Evolutionary conservation across 2,113 vertebrate species (phyloP), one percentile per base, ranked within the genome.

Genomic region (Plectropomus leopardus): DNA sequence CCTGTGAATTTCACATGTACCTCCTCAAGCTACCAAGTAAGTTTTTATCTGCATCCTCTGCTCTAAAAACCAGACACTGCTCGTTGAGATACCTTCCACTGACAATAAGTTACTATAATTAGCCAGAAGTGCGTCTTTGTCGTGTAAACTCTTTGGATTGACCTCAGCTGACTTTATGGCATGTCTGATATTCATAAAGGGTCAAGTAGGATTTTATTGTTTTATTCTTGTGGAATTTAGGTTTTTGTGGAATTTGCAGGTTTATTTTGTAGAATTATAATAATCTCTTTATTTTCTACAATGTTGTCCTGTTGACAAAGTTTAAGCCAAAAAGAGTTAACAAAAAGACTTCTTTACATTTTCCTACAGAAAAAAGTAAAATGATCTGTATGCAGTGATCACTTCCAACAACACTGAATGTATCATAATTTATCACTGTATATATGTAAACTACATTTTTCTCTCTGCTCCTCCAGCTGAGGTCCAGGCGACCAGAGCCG

Each of bases 401-500:
- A 28, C n/a, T 13, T 45, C 21, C 26, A 58, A 6, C 9, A 32
- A 14, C 32, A 34, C 24, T 54, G 17, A 28, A 9, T 48, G 48
- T 21, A 21, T 48, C 8, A 21, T 2, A n/a, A n/a, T n/a, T n/a
- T n/a, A n/a, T n/a, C n/a, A 1, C 58, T 23, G 30, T 16, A 13
- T 5, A 64, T 50, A 4, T 74, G 19, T 26, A 21, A n/a, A 16
- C 0, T 45, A 61, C 14, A 7, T 42, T 7, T 34, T 16, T 19
- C 2, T 50, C 40, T 80, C 3, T 83, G 42, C 50, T 15, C 16
- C 76, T 73, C 1, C 36, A 98, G 97, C 72, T 40, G 95, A 92
- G 23, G 84, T 97, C 65, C 97, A 97, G 92, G 94, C 94, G 0
- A 96, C 96, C 0, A 94, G 97, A 2, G 96, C 95, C 1, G 76